These are phyloP conservation scores for Conus canariensis DNA, from an alignment of 2,888 invertebrate species.

Conservation along the genomic window DNA sequence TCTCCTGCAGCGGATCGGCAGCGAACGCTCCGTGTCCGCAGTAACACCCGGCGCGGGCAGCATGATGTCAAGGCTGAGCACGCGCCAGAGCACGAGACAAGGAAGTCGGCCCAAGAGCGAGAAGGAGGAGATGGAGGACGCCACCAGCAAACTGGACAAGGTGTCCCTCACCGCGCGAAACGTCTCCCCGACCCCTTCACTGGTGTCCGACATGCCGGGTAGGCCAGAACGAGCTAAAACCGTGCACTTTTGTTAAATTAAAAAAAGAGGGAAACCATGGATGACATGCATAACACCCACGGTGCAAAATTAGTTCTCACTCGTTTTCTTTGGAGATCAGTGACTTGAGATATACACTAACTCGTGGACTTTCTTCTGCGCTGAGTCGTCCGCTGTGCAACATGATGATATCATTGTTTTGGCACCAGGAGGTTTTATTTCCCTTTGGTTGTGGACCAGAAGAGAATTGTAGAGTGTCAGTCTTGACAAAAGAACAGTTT, in stretches of 20 bases:
- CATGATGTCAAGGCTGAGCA: constrained; percentile 20
- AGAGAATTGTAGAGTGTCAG: no score
- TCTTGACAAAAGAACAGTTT: no score
- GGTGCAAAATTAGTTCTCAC: neutral
- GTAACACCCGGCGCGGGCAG: neutral
- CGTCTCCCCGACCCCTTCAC: neutral
- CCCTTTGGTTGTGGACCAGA: no score
- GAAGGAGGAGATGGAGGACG: neutral
- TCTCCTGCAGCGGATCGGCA: constrained; percentile 37
- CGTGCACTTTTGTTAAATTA: constrained; percentile 33
- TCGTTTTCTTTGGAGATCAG: no score
- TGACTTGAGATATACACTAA: no score
- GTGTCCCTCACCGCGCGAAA: neutral
- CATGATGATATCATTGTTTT: no score
- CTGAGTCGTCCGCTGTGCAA: no score
- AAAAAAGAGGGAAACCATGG: no score
- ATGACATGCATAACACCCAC: neutral
- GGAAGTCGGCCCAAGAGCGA: neutral
- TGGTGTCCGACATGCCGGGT: neutral
- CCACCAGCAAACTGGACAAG: neutral
- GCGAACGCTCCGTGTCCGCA: constrained; percentile 29
- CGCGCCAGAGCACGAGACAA: constrained; percentile 18
- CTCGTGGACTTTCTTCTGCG: no score
- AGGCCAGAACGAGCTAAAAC: constrained; percentile 30
- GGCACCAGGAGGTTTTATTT: no score